phyloP scores from a whole-genome alignment of 2,797 vertebrate genomes.

The Enteromius paludinosus region DNA sequence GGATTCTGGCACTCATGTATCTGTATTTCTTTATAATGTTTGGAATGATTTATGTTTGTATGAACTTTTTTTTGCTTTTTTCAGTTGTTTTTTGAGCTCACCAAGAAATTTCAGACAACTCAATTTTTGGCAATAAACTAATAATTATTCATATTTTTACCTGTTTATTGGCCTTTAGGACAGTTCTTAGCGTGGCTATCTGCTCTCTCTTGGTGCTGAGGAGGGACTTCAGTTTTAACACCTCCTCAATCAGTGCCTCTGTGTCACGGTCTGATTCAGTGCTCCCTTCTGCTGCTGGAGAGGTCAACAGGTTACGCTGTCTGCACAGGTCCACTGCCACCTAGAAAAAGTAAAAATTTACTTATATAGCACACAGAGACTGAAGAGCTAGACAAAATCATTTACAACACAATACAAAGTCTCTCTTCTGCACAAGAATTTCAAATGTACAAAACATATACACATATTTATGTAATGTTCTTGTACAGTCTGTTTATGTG shows the following conservation, averaged over 20 bases:
- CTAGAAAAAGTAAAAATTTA: conserved; percentile 58
- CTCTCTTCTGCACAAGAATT: no score
- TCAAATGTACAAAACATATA: no score
- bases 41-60: not conserved
- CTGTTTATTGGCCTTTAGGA: conserved; percentile 90
- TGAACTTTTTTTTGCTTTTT: not conserved
- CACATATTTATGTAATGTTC: no score
- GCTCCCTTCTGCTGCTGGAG: conserved; percentile 69
- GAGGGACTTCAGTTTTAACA: conserved; percentile 87
- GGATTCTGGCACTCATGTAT: not conserved
- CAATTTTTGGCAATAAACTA: not conserved
- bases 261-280: conserved; percentile 81
- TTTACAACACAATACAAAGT: not conserved
- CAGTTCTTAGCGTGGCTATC: conserved; percentile 87
- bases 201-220: conserved; percentile 90
- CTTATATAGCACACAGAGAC: not conserved
- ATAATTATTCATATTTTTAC: conserved; percentile 60
- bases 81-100: not conserved
- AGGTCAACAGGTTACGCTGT: conserved; percentile 78
- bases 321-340: conserved; percentile 82
- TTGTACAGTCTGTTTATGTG: no score
- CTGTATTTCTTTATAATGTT: not conserved
- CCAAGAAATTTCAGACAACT: not conserved
- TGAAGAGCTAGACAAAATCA: not conserved
- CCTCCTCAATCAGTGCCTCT: conserved; percentile 83